Base-by-base conservation (phyloP, 2,797 vertebrate species). In the Gymnothorax javanicus region DNA sequence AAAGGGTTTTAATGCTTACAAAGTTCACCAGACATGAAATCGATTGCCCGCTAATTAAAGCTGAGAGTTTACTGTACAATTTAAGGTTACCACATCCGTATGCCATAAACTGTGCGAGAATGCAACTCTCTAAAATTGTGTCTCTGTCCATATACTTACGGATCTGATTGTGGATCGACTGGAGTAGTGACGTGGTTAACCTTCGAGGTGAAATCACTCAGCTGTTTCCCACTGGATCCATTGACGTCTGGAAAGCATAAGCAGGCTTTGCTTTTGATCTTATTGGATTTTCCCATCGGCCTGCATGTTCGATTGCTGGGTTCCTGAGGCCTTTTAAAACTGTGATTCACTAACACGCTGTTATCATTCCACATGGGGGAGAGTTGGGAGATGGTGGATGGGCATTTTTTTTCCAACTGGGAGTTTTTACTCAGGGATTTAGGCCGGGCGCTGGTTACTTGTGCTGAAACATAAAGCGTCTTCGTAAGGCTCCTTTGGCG, bases 261-360 rank as follows among this genome's bases (percentile, higher is more conserved):
- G 77, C 77, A 54, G 77, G 8, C 77, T 81, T 23, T 8, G 17
- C 0, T 7, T 52, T n/a, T 43, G 5, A 56, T 81, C 52, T 56
- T 20, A n/a, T 43, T 56, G 77, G n/a, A 81, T 56, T 81, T 52
- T 2, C 20, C 11, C 52, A 23, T 50, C 54, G 54, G 77, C 50
- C 77, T 81, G 77, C 77, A 56, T 50, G 77, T 52, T 81, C 77
- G 20, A 56, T 81, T 81, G 77, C 77, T 56, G 20, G 52, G 17
- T 23, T 20, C 77, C 13, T 81, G 77, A 56, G 52, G 7, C 77
- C 23, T 25, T 56, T 23, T 3, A 54, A 56, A 81, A 23, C 50
- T 81, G 77, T 56, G 50, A 54, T 56, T 81, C 50, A 1, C 77
- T 54, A 56, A 81, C n/a, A n/a, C 52, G 20, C 23, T 50, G 77